Evolutionary conservation across 1,140 invertebrate species (phyloP).

Genomic region (Delia radicum): DNA sequence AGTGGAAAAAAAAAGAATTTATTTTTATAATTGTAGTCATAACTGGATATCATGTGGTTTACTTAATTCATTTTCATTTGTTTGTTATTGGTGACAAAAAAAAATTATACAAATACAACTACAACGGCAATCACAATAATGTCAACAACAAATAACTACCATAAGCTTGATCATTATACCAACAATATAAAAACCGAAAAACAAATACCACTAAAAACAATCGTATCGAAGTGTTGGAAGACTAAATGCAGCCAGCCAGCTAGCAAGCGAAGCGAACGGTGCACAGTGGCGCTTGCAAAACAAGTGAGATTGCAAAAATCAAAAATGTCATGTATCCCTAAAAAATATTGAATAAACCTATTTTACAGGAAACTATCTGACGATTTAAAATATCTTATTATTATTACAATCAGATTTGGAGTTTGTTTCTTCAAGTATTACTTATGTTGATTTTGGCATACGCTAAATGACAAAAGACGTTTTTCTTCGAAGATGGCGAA

Average conservation of each 20-base stretch:
- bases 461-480: too few species aligned
- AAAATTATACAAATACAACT: background rate
- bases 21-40: conserved; percentile 7
- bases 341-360: too few species aligned
- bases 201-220: background rate
- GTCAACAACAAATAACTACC: conserved; percentile 13
- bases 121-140: background rate
- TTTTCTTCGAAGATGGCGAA: too few species aligned
- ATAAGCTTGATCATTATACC: background rate
- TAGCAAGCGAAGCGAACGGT: background rate
- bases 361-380: too few species aligned
- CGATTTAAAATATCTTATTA: too few species aligned
- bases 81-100: background rate
- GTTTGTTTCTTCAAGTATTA: too few species aligned
- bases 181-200: background rate
- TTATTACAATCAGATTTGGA: too few species aligned
- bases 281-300: background rate
- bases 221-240: background rate
- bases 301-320: too few species aligned
- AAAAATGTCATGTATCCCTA: too few species aligned
- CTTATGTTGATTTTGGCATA: too few species aligned
- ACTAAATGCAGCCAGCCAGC: background rate
- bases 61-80: conserved; percentile 21
- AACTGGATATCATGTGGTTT: conserved; percentile 17
- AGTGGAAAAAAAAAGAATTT: background rate